Evolutionary conservation across 2,797 vertebrate genomes (phyloP).

Genomic region (Helarctos malayanus): DNA sequence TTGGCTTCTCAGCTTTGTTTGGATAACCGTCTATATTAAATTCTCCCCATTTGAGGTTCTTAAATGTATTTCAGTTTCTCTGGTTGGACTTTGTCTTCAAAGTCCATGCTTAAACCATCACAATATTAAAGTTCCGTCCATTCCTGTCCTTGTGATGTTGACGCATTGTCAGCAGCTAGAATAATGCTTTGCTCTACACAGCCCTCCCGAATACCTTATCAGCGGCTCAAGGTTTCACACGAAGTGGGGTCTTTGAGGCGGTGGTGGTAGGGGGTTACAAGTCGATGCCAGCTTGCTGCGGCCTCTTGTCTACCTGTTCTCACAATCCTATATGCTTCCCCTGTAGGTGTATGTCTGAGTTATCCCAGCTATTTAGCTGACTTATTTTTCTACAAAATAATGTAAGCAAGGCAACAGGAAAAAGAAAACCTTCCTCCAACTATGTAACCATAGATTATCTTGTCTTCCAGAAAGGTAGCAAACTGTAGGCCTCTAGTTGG

Average conservation of each 20-base stretch:
- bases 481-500: not conserved
- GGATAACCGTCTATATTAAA: not conserved
- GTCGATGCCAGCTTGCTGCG: not conserved
- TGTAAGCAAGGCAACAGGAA: not conserved
- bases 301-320: not conserved
- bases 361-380: not conserved
- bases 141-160: not conserved
- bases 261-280: rapidly evolving
- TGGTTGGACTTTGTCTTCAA: not conserved
- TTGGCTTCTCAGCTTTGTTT: not conserved
- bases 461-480: not conserved
- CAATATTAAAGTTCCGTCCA: not conserved
- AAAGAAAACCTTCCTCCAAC: not conserved
- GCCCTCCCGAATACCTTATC: not conserved
- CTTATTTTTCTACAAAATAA: not conserved
- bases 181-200: not conserved
- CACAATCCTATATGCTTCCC: not conserved
- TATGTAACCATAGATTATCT: not conserved
- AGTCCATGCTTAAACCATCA: not conserved
- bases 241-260: rapidly evolving
- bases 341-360: rapidly evolving
- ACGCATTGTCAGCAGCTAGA: rapidly evolving
- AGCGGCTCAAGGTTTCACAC: not conserved
- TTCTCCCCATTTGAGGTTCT: not conserved
- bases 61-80: not conserved